These are phyloP conservation scores for Zoanthus gigantus DNA, from an alignment of 92 coral and sea anemone species.

Conservation along the genomic window DNA sequence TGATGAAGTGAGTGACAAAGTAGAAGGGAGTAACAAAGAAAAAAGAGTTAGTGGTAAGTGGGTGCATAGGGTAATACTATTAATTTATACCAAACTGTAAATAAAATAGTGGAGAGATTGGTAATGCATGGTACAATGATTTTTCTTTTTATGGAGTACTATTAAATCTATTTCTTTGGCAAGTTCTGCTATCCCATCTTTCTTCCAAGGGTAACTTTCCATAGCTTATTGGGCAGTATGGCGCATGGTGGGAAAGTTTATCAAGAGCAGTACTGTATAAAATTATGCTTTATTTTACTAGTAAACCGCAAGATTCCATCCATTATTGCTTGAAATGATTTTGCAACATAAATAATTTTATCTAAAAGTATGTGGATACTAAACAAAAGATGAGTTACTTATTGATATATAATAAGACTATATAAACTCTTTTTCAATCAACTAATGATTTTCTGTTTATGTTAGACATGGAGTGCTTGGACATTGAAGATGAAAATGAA, in stretches of 20 bases:
- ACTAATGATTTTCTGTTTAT: conserved; percentile 8
- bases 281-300: conserved; percentile 4
- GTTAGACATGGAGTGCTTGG: conserved; percentile 8
- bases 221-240: conserved; percentile 8
- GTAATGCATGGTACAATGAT: too few relatives aligned
- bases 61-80: not conserved
- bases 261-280: not conserved
- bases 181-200: conserved; percentile 1
- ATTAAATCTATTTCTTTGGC: conserved; percentile 19
- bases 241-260: conserved; percentile 6
- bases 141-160: too few relatives aligned
- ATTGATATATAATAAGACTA: not conserved
- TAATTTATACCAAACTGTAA: too few relatives aligned
- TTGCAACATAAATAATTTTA: not conserved
- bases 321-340: conserved; percentile 5
- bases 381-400: conserved; percentile 1
- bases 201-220: conserved; percentile 3
- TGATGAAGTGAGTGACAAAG: conserved; percentile 1
- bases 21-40: not conserved
- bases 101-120: too few relatives aligned
- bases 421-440: not conserved
- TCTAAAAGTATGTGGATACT: not conserved
- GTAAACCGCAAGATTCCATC: conserved; percentile 3
- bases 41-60: not conserved
- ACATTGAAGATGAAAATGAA: conserved; percentile 14